A percentile compares a stretch with the other conserved stretches of the same genome.
Conservation (phyloP, 1,140 invertebrate species). For the Sipha flava region DNA sequence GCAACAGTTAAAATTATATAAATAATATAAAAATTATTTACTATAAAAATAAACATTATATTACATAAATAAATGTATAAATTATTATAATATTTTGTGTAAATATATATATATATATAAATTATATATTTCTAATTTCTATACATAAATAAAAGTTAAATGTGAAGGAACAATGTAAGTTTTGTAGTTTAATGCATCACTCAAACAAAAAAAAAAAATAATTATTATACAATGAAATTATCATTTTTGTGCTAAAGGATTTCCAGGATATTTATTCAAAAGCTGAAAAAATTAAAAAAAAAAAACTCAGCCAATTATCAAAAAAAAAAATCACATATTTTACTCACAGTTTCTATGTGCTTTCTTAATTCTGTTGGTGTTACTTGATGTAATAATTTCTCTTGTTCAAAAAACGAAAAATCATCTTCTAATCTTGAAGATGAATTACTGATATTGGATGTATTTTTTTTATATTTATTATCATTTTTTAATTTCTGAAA, state of each 20-base stretch:
- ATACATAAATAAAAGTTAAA: not conserved
- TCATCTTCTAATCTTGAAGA: constrained; percentile 19
- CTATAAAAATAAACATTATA: not conserved
- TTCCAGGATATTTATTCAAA: constrained; percentile 17
- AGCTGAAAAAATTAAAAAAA: constrained; percentile 4
- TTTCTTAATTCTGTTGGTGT: constrained; percentile 27
- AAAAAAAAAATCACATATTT: not conserved
- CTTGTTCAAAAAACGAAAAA: constrained; percentile 16
- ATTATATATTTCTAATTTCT: not conserved
- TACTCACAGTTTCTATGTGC: constrained; percentile 13
- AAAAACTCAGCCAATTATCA: not conserved
- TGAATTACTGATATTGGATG: not conserved
- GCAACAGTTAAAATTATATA: not conserved
- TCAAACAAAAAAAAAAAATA: not conserved
- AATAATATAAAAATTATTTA: not conserved
- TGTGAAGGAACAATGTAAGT: not conserved
- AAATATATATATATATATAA: not conserved
- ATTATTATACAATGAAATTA: not conserved
- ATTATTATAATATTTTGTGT: no score
- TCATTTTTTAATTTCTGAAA: constrained; percentile 17
- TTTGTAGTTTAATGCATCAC: not conserved
- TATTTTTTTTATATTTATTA: not conserved
- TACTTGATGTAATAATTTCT: constrained; percentile 10
- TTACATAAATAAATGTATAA: not conserved
- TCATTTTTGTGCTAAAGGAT: not conserved